Percentiles rank a stretch among this genome's conserved stretches.
Conservation (phyloP, 2,113 vertebrate genomes). For the Orycteropus afer region DNA sequence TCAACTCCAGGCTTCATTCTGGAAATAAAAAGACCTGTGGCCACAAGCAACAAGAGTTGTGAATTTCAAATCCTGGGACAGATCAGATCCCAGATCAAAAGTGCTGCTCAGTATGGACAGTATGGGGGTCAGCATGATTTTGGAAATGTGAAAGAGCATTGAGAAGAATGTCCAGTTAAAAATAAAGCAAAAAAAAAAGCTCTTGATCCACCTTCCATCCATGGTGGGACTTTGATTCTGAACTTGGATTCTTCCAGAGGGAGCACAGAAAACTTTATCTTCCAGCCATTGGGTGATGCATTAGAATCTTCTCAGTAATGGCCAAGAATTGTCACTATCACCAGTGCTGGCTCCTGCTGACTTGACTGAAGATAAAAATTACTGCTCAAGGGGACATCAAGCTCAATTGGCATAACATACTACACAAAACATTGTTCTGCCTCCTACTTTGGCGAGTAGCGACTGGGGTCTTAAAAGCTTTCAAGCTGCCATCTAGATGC, state of each 20-base stretch:
- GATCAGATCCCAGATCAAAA: not conserved
- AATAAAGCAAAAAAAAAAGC: too few species aligned
- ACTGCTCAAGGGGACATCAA: too few species aligned
- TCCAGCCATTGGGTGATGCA: not conserved
- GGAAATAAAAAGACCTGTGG: too few species aligned
- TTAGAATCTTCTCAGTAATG: not conserved
- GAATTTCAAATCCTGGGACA: not conserved
- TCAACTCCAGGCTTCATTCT: too few species aligned
- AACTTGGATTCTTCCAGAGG: not conserved
- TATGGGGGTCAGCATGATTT: not conserved
- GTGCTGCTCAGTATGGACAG: not conserved
- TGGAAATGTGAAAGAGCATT: not conserved
- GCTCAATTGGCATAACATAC: too few species aligned
- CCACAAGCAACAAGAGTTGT: too few species aligned
- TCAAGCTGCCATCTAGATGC: too few species aligned
- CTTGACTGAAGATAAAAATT: not conserved
- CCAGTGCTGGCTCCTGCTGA: not conserved
- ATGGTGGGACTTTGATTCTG: not conserved
- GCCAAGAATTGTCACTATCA: not conserved
- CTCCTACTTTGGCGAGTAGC: too few species aligned
- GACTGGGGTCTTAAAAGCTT: too few species aligned
- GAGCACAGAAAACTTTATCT: not conserved
- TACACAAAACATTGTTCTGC: too few species aligned
- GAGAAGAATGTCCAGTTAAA: not conserved
- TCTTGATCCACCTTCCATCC: not conserved